Evolutionary conservation across 2,797 vertebrate genomes (phyloP).

Genomic region (Myripristis murdjan): DNA sequence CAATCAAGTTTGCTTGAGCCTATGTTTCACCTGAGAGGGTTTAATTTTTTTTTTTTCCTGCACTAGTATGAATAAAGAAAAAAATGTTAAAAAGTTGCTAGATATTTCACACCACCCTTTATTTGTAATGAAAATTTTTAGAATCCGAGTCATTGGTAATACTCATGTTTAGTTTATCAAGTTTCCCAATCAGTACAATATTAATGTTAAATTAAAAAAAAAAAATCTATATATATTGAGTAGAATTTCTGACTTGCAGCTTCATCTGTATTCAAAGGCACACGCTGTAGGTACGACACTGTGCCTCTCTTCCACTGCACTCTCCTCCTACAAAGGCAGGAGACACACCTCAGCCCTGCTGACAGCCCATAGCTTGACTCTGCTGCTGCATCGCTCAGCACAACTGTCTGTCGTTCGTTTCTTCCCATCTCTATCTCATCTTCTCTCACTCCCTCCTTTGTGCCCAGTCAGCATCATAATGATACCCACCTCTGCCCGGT

Average conservation of each 20-base stretch:
- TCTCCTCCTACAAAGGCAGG: conserved; percentile 41
- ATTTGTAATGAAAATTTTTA: no score
- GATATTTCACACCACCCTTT: no score
- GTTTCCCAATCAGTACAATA: background rate
- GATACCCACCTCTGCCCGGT: conserved; percentile 75
- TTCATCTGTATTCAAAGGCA: background rate
- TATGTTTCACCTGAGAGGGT: no score
- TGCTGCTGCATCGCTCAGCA: conserved; percentile 81
- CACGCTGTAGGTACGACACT: background rate
- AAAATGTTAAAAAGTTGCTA: no score
- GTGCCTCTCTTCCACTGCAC: conserved; percentile 17
- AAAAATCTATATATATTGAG: background rate
- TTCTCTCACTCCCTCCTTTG: conserved; percentile 62
- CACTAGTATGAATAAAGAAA: no score
- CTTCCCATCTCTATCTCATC: conserved; percentile 67
- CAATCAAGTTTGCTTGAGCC: no score
- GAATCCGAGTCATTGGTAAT: no score
- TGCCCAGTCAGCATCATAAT: conserved; percentile 77
- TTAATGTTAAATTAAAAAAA: background rate
- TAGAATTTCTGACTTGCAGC: background rate
- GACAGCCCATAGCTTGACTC: conserved; percentile 75
- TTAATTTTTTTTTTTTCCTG: no score
- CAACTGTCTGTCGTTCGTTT: conserved; percentile 82
- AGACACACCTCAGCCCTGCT: conserved; percentile 61
- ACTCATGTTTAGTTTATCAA: no score